Base-by-base conservation (phyloP, 2,888 invertebrate species). In the Watsonalla cultraria region DNA sequence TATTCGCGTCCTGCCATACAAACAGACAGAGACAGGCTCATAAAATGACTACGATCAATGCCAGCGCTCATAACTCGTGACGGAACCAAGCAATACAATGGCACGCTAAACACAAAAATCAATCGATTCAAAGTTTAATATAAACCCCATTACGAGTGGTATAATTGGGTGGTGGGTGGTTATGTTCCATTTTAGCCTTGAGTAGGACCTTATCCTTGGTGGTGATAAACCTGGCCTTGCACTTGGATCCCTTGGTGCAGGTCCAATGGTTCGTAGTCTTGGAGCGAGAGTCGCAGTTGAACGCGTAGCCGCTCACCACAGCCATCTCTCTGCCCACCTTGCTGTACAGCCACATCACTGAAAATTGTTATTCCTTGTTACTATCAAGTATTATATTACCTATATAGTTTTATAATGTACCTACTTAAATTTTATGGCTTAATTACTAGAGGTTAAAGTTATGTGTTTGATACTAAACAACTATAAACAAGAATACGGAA, bases 221-320 rank as follows among this genome's bases (percentile, higher is more conserved):
- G 0, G 54, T 56, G 13, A 54, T 55, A 56, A 66, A 62, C 13
- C 59, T 53, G 0, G 67, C 59, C 6, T 55, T 64, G 34, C 66
- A 65, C n/a, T 49, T 51, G 6, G 39, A 51, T 47, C 11, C 57
- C 5, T 13, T 54, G 6, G 58, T 54, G 51, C 77, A 77, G 0
- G 65, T 52, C 76, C 78, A 78, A 0, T 59, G 54, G 2, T 54
- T 49, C 0, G 64, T 68, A 2, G 7, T 57, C 8, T 55, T 60
- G 0, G 54, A 51, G 8, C 49, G 49, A 39, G 57, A 51, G 39
- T 59, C 55, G 24, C 57, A 61, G 51, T 68, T 69, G 50, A 66
- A 78, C 0, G 74, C 72, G 53, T 64, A 72, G 0, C 70, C 72
- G 5, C 65, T 54, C 0, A 70, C 13, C 7, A 78, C 9, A 0